These are phyloP conservation scores for Drosophila sechellia DNA, from an alignment of 1,140 invertebrate genomes.

Conservation along the genomic window DNA sequence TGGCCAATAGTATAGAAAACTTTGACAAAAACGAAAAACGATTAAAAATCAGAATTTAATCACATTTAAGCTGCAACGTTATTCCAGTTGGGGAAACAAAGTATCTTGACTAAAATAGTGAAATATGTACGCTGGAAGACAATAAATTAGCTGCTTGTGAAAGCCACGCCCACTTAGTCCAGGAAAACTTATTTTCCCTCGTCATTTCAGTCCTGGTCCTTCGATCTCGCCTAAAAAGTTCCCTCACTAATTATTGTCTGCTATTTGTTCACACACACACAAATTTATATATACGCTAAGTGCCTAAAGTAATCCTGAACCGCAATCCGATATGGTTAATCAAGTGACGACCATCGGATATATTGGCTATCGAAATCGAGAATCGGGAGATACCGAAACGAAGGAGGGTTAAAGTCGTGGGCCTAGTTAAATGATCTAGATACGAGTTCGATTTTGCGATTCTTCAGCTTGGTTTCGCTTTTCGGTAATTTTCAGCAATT, in stretches of 20 bases:
- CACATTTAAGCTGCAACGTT: conserved; percentile 9
- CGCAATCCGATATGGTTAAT: conserved; percentile 8
- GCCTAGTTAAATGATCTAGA: conserved; percentile 25
- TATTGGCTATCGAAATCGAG: conserved; percentile 23
- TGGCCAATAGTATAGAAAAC: conserved; percentile 1
- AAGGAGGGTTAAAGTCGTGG: conserved; percentile 27
- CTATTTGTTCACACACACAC: conserved; percentile 78
- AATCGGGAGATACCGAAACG: conserved; percentile 38
- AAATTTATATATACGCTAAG: conserved; percentile 58
- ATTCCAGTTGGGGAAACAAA: conserved; percentile 26
- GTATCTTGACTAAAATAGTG: neutral
- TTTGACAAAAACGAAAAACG: neutral
- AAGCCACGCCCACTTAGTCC: conserved; percentile 17
- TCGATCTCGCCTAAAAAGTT: conserved; percentile 36
- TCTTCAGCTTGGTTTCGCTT: conserved; percentile 12
- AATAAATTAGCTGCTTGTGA: conserved; percentile 18
- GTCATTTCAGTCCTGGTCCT: conserved; percentile 5
- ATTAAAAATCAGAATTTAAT: neutral
- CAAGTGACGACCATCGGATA: conserved; percentile 2
- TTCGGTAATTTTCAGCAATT: conserved; percentile 78
- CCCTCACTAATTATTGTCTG: conserved; percentile 81
- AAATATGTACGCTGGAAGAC: conserved; percentile 33
- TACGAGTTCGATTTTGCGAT: conserved; percentile 28
- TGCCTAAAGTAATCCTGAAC: conserved; percentile 43
- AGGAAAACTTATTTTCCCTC: neutral